Base-by-base conservation (phyloP, 2,888 invertebrate genomes). In the Cosmia pyralina region DNA sequence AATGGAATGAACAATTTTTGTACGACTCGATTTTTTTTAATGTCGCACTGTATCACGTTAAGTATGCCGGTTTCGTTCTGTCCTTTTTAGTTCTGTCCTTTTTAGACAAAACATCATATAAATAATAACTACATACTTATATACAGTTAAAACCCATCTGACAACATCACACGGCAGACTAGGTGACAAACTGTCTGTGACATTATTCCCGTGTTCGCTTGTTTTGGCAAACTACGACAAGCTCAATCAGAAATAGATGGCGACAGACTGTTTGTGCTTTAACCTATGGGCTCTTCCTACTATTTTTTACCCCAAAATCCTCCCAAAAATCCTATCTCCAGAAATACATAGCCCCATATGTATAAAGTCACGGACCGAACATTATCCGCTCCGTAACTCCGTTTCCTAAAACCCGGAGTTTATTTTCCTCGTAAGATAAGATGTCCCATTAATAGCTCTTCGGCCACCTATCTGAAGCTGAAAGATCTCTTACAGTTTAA, bases 401-500 rank as follows among this genome's bases (percentile, higher is more conserved):
- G 44, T 66, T 82, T 70, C 72, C 75, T 55, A 75, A 84, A 85
- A 75, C 53, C 68, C 79, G 22, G 8, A 77, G 78, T 84, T 81
- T 85, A 85, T 84, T 80, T 77, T 69, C 58, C 72, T 66, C 72
- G 70, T 88, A 88, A 93, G 93, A 94, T 94, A 94, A 93, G 91
- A 90, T 28, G 63, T 46, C 62, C 38, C 75, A 74, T 85, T 85
- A 84, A 78, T 85, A 84, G 87, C 92, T 91, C 92, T 92, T 93
- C 90, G 85, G 89, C 90, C 78, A 84, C 84, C 88, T 90, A 92
- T 93, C 92, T 91, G 90, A 89, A 90, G 83, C 89, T 93, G 95
- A 94, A 95, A 94, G 90, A 90, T 93, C 94, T 94, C 91, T 92
- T 94, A 92, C 92, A 91, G 93, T 93, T 91, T 95, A 95, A 95